These are phyloP conservation scores for Zaprionus nigranus DNA, from an alignment of 1,140 invertebrate genomes.

Conservation along the genomic window DNA sequence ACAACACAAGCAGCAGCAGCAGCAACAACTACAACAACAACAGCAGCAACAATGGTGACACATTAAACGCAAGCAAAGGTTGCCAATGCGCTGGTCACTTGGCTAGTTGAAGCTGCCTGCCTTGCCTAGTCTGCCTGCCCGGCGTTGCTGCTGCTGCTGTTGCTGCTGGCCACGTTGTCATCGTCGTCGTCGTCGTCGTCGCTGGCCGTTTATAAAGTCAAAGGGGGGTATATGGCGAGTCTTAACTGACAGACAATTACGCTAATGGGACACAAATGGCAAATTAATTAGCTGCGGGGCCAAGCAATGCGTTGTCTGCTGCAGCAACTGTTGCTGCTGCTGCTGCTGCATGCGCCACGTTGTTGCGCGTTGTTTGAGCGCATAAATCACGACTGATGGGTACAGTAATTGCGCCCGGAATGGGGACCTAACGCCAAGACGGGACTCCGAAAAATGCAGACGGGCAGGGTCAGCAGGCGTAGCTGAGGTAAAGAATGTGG, in stretches of 20 bases:
- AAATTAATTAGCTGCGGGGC: conserved; percentile 79
- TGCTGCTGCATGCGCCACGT: conserved; percentile 9
- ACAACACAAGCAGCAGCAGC: conserved; percentile 32
- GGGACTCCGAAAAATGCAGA: conserved; percentile 19
- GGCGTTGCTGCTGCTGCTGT: not conserved
- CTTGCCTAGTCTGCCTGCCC: not conserved
- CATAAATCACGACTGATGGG: conserved; percentile 49
- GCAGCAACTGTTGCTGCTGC: conserved; percentile 9
- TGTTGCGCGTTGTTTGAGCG: conserved; percentile 26
- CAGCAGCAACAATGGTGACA: conserved; percentile 62
- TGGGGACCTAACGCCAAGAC: conserved; percentile 33
- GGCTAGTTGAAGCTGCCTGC: not conserved
- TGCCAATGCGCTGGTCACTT: conserved; percentile 38
- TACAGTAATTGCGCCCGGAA: conserved; percentile 19
- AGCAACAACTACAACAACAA: conserved; percentile 12
- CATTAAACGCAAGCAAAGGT: conserved; percentile 77
- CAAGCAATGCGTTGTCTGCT: conserved; percentile 33
- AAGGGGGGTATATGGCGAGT: conserved; percentile 69
- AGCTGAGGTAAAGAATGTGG: not conserved
- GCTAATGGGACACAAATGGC: conserved; percentile 83
- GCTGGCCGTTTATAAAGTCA: conserved; percentile 62
- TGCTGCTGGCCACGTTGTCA: conserved; percentile 31
- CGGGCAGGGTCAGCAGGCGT: conserved; percentile 2
- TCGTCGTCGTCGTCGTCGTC: conserved; percentile 30
- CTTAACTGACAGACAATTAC: conserved; percentile 81